Base-by-base conservation (phyloP, 2,797 vertebrate genomes). In the Spinus pinus region DNA sequence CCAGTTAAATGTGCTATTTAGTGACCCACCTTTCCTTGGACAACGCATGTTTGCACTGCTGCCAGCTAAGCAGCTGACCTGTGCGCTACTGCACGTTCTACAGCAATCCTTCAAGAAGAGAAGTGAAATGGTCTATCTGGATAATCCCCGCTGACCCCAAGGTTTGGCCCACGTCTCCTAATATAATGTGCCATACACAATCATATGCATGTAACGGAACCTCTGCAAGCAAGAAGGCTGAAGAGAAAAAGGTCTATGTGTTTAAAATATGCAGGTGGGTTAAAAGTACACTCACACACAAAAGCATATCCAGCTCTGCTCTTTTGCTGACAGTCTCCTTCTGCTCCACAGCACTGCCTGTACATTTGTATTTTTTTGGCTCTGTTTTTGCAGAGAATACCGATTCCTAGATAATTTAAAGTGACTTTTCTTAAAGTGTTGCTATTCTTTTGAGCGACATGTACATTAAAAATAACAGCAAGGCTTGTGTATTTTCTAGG, bases 1-100 rank as follows among this genome's bases (percentile, higher is more conserved):
- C 56, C 50, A 67, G 85, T 49, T 51, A 73, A 85, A 85, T 0
- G 1, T 31, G 46, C 42, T 71, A 18, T 31, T 67, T 15, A 23
- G 73, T n/a, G 67, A 81, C 50, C 72, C 65, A 58, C 57, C 88
- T 84, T 67, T 50, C 66, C 57, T 6, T 18, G 35, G 47, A 51
- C 28, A 66, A 27, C 79, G 58, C 7, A 33, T 30, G 39, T 65
- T 33, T 22, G 62, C 51, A 13, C 35, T 23, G 31, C 75, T 65
- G 69, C 41, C 16, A 23, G 66, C 73, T 64, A 61, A 69, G 86
- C 50, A 67, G 62, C 27, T 75, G 89, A 70, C 54, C 56, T n/a
- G 24, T 28, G 28, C 5, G 31, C 17, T 35, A 17, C 67, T n/a
- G 57, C 61, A 27, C 0, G 0, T 51, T 25, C 73, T 33, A 42